Percentiles rank a stretch among this genome's conserved stretches.
phyloP scores from a whole-genome alignment of 1,140 invertebrate genomes.

The Himalopsyche phryganea region DNA sequence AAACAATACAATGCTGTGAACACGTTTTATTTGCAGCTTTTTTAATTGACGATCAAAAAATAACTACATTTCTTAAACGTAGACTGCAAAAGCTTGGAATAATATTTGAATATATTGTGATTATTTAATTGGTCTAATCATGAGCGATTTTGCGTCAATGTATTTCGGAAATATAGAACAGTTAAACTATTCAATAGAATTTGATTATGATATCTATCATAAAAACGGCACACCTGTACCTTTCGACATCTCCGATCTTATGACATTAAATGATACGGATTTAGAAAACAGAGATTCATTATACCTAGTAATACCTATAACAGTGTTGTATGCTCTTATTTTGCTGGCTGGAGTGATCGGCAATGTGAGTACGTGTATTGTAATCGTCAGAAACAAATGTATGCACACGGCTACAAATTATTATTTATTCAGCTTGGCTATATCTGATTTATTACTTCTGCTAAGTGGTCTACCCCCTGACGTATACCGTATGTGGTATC shows the following conservation, averaged over 20 bases:
- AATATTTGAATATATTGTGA: no score
- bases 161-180: slow-evolving; percentile 19
- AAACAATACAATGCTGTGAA: no score
- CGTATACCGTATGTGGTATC: slow-evolving; percentile 75
- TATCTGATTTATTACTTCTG: slow-evolving; percentile 83
- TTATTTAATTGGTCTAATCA: background rate
- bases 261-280: slow-evolving; percentile 35
- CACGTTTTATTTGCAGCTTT: no score
- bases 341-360: slow-evolving; percentile 79
- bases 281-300: slow-evolving; percentile 46
- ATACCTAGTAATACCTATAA: slow-evolving; percentile 60
- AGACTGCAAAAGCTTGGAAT: no score
- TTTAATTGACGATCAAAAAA: no score
- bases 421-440: slow-evolving; percentile 82
- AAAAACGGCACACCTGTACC: slow-evolving; percentile 15
- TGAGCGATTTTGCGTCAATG: slow-evolving; percentile 21
- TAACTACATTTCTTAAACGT: no score
- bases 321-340: slow-evolving; percentile 70
- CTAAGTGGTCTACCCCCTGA: slow-evolving; percentile 74
- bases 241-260: slow-evolving; percentile 31
- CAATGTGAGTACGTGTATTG: slow-evolving; percentile 81
- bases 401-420: slow-evolving; percentile 84
- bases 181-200: slow-evolving; percentile 11
- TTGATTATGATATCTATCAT: slow-evolving; percentile 21
- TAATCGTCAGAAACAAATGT: slow-evolving; percentile 76